Base-by-base conservation (phyloP, 2,113 vertebrate genomes). In the Tachycineta bicolor region DNA sequence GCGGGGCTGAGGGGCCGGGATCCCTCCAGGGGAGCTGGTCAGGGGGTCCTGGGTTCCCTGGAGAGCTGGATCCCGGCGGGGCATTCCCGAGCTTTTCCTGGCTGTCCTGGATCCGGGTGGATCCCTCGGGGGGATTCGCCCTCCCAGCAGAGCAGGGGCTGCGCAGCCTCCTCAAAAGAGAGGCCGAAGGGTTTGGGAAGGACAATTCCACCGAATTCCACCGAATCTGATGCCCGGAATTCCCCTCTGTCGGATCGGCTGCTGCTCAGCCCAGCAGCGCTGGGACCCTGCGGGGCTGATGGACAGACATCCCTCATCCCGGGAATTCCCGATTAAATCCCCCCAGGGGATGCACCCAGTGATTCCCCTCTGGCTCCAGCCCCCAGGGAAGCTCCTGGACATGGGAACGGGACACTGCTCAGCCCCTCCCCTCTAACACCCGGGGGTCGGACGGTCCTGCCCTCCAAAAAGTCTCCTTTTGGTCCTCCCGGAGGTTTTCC, bases 381-480 rank as follows among this genome's bases (percentile, higher is more conserved):
- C 34, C 31, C 26, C 20, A 8, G 52, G 1, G 0, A 31, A 59
- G 39, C 33, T 44, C 39, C 59, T 16, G 58, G 22, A 19, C n/a
- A 41, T 12, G 41, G 41, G 41, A 41, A 41, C 10, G 41, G 41
- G 41, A 41, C 31, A 34, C 56, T 1, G 4, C 43, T 58, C 64
- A 43, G 37, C 70, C 43, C 74, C 50, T 41, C 19, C 39, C 22
- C 39, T 65, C 33, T 0, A 3, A 6, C 29, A 6, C 1, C 24
- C 4, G n/a, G n/a, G 1, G 6, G 5, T 17, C 10, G 41, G 33
- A 10, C 5, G 3, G 0, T 26, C 11, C 59, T 34, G 46, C 24
- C 1, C 52, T 43, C 53, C 53, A 14, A 7, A 49, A 65, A 55
- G 11, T n/a, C 10, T 19, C 12, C 0, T 3, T 49, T 22, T 1